Conservation (phyloP, 2,113 vertebrate genomes). For the Pygoscelis adeliae region DNA sequence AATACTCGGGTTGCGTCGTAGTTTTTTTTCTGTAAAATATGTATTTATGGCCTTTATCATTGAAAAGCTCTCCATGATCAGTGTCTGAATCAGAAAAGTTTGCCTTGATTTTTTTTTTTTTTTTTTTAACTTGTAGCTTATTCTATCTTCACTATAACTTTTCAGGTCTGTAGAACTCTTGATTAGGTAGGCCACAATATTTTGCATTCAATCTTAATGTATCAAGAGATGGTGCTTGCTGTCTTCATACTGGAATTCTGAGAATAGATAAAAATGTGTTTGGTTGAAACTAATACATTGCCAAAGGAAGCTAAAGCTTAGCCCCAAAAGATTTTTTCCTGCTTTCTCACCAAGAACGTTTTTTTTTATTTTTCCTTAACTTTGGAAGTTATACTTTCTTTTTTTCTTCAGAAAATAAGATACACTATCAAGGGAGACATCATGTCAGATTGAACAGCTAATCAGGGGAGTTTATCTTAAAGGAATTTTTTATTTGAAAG, state of each 20-base stretch:
- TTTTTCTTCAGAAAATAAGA: not conserved
- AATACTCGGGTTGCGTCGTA: accelerated
- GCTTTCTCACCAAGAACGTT: not conserved
- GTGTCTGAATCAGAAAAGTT: not conserved
- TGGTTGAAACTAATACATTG: not conserved
- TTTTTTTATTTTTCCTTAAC: not conserved
- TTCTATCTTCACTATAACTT: not conserved
- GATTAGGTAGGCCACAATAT: not conserved
- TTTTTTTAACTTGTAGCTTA: not conserved
- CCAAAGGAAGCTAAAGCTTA: not conserved
- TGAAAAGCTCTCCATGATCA: not conserved
- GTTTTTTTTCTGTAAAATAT: not conserved
- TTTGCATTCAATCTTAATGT: not conserved
- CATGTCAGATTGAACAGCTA: not conserved
- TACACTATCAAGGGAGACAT: not conserved
- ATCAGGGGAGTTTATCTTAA: not conserved
- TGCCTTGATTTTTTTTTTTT: not conserved
- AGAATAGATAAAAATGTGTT: not conserved
- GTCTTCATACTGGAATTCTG: not conserved
- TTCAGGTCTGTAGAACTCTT: not conserved
- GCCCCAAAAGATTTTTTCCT: not conserved
- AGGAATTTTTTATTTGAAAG: not conserved
- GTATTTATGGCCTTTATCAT: not conserved
- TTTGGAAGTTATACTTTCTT: not conserved
- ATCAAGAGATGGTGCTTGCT: not conserved